phyloP scores from a whole-genome alignment of 1,140 invertebrate genomes.

The Eumaeus atala region DNA sequence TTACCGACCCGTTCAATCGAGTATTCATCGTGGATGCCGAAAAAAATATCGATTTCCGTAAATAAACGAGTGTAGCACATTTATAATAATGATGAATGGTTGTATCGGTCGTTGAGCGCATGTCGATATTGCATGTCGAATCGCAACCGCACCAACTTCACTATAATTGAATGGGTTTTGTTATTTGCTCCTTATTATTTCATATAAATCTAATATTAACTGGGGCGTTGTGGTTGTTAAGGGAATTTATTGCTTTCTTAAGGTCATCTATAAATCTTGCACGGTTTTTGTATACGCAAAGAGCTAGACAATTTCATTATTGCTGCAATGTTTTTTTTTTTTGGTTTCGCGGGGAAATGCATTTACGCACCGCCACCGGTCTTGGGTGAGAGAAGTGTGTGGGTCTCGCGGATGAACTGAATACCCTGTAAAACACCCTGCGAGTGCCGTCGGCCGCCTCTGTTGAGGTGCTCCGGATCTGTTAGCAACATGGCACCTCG shows the following conservation, averaged over 20 bases:
- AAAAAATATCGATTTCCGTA: conserved; percentile 75
- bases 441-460: no score
- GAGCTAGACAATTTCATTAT: conserved; percentile 16
- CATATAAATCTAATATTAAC: conserved; percentile 65
- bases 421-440: no score
- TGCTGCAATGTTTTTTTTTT: no score
- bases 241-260: conserved; percentile 22
- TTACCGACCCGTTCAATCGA: conserved; percentile 61
- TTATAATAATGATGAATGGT: conserved; percentile 74
- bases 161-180: conserved; percentile 68
- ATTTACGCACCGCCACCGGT: no score
- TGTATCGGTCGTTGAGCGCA: conserved; percentile 48
- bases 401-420: no score
- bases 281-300: conserved; percentile 19
- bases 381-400: no score
- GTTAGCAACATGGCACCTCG: no score
- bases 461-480: no score
- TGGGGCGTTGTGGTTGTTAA: conserved; percentile 41
- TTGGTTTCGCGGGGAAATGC: no score
- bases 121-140: conserved; percentile 65
- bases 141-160: conserved; percentile 32
- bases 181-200: conserved; percentile 26
- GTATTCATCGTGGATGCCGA: conserved; percentile 63
- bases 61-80: conserved; percentile 73
- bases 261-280: conserved; percentile 38